Evolutionary conservation across 92 coral and sea anemone species (phyloP).

Genomic region (Phenganax stokvisi): DNA sequence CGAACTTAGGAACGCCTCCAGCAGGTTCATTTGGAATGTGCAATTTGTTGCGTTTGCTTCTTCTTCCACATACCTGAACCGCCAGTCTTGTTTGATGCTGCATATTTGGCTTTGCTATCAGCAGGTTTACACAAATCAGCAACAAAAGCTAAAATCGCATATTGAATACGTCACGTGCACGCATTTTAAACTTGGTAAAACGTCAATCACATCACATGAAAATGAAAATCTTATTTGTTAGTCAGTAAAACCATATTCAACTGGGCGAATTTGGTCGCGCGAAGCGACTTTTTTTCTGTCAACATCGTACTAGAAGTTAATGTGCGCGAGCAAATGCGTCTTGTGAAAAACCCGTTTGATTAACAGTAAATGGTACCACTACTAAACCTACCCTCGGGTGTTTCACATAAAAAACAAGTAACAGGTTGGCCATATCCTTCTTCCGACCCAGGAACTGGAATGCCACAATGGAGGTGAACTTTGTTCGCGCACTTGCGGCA

Average conservation of each 20-base stretch:
- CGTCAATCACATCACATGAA: no score
- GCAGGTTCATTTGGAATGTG: no score
- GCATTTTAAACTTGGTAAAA: neutral
- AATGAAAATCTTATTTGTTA: no score
- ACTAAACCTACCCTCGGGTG: neutral
- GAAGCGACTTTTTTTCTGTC: no score
- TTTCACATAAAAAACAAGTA: slow-evolving; percentile 5
- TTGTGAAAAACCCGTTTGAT: neutral
- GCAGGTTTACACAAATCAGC: neutral
- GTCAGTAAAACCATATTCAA: no score
- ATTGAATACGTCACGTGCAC: neutral
- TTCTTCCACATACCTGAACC: neutral
- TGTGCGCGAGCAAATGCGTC: neutral
- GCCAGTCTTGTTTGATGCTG: slow-evolving; percentile 4
- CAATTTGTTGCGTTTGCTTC: no score
- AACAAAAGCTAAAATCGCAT: neutral
- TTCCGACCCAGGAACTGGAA: slow-evolving; percentile 12
- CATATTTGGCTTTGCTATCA: neutral
- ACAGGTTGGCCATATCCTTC: slow-evolving; percentile 28
- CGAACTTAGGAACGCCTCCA: no score
- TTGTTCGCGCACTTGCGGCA: neutral
- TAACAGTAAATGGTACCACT: neutral
- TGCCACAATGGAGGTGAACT: slow-evolving; percentile 20
- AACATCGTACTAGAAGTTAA: neutral
- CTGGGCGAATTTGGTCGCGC: no score